These are phyloP conservation scores for Myotis davidii DNA, from an alignment of 2,113 vertebrate species.

Conservation along the genomic window DNA sequence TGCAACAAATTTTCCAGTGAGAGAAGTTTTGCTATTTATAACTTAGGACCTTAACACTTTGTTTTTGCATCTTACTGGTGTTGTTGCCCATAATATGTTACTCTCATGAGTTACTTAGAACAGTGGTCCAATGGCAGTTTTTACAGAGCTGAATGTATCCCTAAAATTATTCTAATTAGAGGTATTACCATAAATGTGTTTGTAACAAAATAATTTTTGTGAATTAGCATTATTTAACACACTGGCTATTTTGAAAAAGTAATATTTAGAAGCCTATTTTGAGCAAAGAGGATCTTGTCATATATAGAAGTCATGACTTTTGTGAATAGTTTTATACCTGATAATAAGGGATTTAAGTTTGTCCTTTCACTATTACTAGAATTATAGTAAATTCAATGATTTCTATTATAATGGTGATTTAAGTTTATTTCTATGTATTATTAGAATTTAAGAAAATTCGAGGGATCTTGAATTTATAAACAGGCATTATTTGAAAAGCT, in stretches of 20 bases:
- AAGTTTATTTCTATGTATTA: neutral
- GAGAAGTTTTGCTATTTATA: neutral
- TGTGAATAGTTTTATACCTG: slow-evolving; percentile 14
- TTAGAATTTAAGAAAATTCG: slow-evolving; percentile 37
- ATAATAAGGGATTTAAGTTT: slow-evolving; percentile 46
- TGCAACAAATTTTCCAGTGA: neutral
- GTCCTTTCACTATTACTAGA: neutral
- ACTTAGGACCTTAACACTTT: neutral
- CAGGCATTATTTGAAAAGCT: slow-evolving; percentile 27
- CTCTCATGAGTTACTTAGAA: neutral
- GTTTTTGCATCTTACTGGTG: neutral
- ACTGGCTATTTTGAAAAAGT: neutral
- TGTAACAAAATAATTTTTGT: neutral
- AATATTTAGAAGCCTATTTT: slow-evolving; percentile 9
- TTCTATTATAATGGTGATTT: neutral
- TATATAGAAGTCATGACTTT: neutral
- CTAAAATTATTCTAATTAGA: neutral
- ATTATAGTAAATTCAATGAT: slow-evolving; percentile 25
- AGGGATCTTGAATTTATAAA: slow-evolving; percentile 33
- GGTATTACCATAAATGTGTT: neutral
- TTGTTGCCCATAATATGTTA: neutral
- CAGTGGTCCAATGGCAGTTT: neutral
- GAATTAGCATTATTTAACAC: slow-evolving; percentile 7
- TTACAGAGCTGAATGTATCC: neutral
- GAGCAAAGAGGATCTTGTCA: neutral